phyloP scores from a whole-genome alignment of 2,888 invertebrate species.

The Hydrotaea cyrtoneurina region DNA sequence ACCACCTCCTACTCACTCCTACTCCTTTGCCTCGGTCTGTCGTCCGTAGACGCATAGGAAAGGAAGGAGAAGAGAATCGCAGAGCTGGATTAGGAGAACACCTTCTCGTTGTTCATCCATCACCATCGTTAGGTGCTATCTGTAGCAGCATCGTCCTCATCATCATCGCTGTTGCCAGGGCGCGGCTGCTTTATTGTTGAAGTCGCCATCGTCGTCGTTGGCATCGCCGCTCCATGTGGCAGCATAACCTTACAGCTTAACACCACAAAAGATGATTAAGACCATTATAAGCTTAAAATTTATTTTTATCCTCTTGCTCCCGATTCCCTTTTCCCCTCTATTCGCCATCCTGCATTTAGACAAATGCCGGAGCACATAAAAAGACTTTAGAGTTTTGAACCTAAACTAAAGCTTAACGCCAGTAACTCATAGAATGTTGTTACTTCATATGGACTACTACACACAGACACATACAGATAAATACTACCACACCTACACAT shows the following conservation, averaged over 20 bases:
- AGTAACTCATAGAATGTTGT: constrained; percentile 30
- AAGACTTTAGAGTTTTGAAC: constrained; percentile 25
- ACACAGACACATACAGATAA: neutral
- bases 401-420: constrained; percentile 9
- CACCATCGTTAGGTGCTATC: constrained; percentile 10
- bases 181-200: neutral
- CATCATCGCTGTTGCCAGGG: neutral
- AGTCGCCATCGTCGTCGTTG: neutral
- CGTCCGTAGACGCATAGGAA: neutral
- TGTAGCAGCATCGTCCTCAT: neutral
- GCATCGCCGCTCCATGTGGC: constrained; percentile 14
- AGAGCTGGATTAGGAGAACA: constrained; percentile 31
- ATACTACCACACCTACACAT: neutral
- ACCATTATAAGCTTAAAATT: constrained; percentile 62
- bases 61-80: neutral
- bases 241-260: constrained; percentile 57
- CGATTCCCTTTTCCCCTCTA: constrained; percentile 15
- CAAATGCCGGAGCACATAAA: neutral
- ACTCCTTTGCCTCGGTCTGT: neutral
- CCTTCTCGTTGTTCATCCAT: constrained; percentile 12
- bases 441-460: neutral
- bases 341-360: neutral
- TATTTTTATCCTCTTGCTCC: constrained; percentile 56
- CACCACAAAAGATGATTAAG: constrained; percentile 62
- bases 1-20: neutral